These are phyloP conservation scores for Erpetoichthys calabaricus DNA, from an alignment of 2,797 vertebrate species.

Conservation along the genomic window DNA sequence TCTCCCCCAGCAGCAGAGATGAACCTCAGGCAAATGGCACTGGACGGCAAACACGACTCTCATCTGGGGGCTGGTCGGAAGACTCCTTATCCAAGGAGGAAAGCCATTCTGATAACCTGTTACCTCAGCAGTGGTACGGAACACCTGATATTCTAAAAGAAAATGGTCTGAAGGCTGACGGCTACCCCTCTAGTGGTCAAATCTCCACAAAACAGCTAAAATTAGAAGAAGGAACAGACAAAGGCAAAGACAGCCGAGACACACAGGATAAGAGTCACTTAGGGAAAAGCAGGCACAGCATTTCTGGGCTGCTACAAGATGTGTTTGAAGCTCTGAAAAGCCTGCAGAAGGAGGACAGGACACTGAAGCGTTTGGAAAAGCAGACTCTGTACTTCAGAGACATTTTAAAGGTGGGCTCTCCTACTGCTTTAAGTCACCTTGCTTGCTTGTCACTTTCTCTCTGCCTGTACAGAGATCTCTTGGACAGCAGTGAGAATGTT, in stretches of 20 bases:
- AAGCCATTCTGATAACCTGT: slow-evolving; percentile 21
- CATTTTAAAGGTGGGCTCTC: slow-evolving; percentile 56
- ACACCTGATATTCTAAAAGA: slow-evolving; percentile 56
- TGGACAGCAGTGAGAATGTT: too few relatives aligned
- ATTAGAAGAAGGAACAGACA: slow-evolving; percentile 1
- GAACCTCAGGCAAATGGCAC: slow-evolving; percentile 16
- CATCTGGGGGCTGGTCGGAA: not conserved
- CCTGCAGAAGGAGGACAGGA: slow-evolving; percentile 20
- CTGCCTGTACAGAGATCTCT: too few relatives aligned
- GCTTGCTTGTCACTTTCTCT: not conserved
- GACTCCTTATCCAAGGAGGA: not conserved
- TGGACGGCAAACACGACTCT: slow-evolving; percentile 19
- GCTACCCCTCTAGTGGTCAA: too few relatives aligned
- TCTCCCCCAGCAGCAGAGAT: slow-evolving; percentile 19
- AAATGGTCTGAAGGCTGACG: slow-evolving; percentile 12
- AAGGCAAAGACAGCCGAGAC: not conserved
- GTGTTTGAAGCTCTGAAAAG: slow-evolving; percentile 43
- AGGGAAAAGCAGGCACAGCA: slow-evolving; percentile 15
- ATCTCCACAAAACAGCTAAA: too few relatives aligned
- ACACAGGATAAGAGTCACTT: slow-evolving; percentile 17
- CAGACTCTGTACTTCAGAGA: slow-evolving; percentile 55
- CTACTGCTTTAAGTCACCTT: not conserved
- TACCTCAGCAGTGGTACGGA: slow-evolving; percentile 29
- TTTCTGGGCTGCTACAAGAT: slow-evolving; percentile 46
- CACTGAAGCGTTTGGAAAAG: slow-evolving; percentile 47